Percentiles rank a stretch among this genome's conserved stretches.
phyloP scores from a whole-genome alignment of 2,797 vertebrate genomes.

The Crenuchus spilurus region DNA sequence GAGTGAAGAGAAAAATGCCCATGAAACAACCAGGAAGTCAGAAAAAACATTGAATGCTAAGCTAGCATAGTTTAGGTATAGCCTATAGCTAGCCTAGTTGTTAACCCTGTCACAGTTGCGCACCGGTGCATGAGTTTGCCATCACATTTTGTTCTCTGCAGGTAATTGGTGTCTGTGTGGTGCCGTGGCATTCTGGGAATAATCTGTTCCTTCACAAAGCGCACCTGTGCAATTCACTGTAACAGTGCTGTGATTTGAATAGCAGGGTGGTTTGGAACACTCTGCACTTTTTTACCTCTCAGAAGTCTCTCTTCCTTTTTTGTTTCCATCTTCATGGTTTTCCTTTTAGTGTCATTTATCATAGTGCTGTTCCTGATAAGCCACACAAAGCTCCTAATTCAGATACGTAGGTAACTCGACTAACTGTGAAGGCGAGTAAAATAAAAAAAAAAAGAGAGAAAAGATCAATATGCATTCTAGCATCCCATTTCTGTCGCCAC shows the following conservation, averaged over 20 bases:
- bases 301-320: background rate
- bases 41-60: too few relatives aligned
- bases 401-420: background rate
- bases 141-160: conserved; percentile 28
- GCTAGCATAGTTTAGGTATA: too few relatives aligned
- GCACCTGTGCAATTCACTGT: conserved; percentile 32
- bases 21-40: too few relatives aligned
- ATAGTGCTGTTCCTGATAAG: conserved; percentile 2
- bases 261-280: conserved; percentile 12
- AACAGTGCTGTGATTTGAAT: conserved; percentile 19
- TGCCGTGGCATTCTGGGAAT: conserved; percentile 28
- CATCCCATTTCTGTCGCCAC: conserved; percentile 38
- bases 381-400: conserved; percentile 9
- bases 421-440: conserved; percentile 2
- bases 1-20: too few relatives aligned
- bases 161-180: conserved; percentile 41
- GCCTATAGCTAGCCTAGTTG: conserved; percentile 8
- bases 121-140: conserved; percentile 17
- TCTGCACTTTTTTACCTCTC: background rate
- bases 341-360: conserved; percentile 14
- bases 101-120: conserved; percentile 11
- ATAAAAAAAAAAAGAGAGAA: background rate
- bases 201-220: conserved; percentile 39
- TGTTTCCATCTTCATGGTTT: background rate
- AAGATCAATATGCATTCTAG: conserved; percentile 51